A percentile compares a stretch with the other conserved stretches of the same genome.
These are phyloP conservation scores for Hedya salicella DNA, from an alignment of 2,888 invertebrate species.

Conservation along the genomic window DNA sequence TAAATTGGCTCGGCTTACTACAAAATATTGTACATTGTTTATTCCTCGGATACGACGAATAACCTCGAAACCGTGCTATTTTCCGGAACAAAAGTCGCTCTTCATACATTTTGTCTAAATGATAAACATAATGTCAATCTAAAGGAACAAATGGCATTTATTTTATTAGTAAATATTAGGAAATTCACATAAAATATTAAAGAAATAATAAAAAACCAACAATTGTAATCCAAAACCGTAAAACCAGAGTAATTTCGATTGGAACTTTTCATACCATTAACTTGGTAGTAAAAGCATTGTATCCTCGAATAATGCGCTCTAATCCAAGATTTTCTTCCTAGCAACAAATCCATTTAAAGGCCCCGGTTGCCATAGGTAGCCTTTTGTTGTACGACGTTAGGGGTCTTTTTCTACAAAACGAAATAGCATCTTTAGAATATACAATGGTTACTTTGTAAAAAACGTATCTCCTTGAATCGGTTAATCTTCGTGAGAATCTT, in stretches of 20 bases:
- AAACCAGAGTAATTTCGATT: not conserved
- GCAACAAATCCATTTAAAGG: conserved; percentile 39
- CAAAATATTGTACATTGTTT: too few species aligned
- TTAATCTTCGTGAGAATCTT: not conserved
- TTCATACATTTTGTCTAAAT: too few species aligned
- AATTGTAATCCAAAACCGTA: not conserved
- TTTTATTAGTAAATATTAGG: too few species aligned
- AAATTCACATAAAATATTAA: too few species aligned
- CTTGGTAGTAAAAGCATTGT: not conserved
- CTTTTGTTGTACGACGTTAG: conserved; percentile 29
- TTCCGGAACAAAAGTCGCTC: too few species aligned
- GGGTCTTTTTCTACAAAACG: conserved; percentile 16
- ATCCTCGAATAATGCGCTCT: conserved; percentile 3
- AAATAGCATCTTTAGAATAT: conserved; percentile 1
- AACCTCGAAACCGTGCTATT: too few species aligned
- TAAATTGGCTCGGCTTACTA: too few species aligned
- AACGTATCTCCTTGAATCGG: not conserved
- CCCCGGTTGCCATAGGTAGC: conserved; percentile 22
- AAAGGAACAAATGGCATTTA: too few species aligned
- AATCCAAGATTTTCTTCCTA: conserved; percentile 32
- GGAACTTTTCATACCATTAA: conserved; percentile 10
- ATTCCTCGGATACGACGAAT: too few species aligned
- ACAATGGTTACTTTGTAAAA: not conserved
- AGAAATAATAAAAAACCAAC: not conserved
- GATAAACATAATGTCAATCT: too few species aligned